phyloP scores from a whole-genome alignment of 2,888 invertebrate species.

The Ennomos fuscantarius region DNA sequence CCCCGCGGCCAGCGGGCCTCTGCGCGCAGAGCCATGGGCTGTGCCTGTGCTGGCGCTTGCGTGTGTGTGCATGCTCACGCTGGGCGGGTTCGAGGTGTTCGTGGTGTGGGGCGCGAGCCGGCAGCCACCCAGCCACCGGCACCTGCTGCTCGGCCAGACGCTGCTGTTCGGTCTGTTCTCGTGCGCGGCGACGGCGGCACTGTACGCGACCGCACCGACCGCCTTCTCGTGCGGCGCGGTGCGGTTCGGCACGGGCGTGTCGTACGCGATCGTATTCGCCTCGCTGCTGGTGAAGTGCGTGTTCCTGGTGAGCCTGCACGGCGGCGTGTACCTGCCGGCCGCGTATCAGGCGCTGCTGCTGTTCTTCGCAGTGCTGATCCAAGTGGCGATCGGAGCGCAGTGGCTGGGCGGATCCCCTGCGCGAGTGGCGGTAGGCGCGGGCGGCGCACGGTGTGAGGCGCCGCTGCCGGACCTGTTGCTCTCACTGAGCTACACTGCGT shows the following conservation, averaged over 20 bases:
- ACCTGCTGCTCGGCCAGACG: conserved; percentile 94
- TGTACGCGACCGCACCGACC: conserved; percentile 91
- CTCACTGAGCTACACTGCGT: conserved; percentile 93
- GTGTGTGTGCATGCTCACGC: conserved; percentile 92
- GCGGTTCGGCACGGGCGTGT: conserved; percentile 92
- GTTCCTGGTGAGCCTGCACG: conserved; percentile 95
- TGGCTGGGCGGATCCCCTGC: conserved; percentile 94
- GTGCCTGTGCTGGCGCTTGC: conserved; percentile 94
- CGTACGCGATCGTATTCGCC: conserved; percentile 94
- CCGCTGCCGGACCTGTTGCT: conserved; percentile 89
- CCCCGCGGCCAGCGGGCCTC: conserved; percentile 61
- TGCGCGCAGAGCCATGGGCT: conserved; percentile 94
- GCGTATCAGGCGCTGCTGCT: conserved; percentile 96
- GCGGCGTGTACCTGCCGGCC: conserved; percentile 96
- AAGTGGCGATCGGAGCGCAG: conserved; percentile 93
- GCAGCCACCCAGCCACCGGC: conserved; percentile 93
- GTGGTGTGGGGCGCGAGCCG: conserved; percentile 92
- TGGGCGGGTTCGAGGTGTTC: conserved; percentile 95
- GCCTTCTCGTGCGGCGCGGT: conserved; percentile 92
- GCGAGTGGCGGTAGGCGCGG: conserved; percentile 55
- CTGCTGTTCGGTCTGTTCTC: conserved; percentile 93
- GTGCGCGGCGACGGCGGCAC: conserved; percentile 91
- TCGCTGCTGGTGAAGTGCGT: conserved; percentile 97
- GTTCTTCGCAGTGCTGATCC: conserved; percentile 95
- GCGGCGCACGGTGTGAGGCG: conserved; percentile 85